These are phyloP conservation scores for Papilio xuthus DNA, from an alignment of 1,140 invertebrate genomes.

Conservation along the genomic window DNA sequence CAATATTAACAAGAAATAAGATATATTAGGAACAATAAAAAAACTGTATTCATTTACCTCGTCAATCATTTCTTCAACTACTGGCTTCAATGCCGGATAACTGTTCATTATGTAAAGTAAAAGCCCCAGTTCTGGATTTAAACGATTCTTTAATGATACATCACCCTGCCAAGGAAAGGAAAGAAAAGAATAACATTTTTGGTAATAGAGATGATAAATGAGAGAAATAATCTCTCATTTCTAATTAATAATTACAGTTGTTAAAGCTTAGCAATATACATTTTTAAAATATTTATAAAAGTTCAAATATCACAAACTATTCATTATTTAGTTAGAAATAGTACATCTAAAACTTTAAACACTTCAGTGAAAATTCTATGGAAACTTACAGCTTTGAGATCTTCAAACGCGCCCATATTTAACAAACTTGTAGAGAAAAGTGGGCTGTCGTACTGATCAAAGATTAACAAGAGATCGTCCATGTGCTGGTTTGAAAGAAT, in stretches of 20 bases:
- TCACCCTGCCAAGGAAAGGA: slow-evolving; percentile 58
- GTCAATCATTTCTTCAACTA: slow-evolving; percentile 63
- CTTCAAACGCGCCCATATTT: slow-evolving; percentile 71
- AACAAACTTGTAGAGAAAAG: slow-evolving; percentile 66
- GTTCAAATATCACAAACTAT: no score
- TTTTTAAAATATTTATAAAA: no score
- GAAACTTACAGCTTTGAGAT: slow-evolving; percentile 66
- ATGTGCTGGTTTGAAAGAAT: slow-evolving; percentile 62
- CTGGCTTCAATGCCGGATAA: slow-evolving; percentile 62
- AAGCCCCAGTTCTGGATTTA: slow-evolving; percentile 74
- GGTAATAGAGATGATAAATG: no score
- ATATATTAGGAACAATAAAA: no score
- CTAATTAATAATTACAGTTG: no score
- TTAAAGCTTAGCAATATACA: no score
- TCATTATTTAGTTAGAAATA: no score
- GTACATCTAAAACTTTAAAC: no score
- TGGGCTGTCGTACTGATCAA: slow-evolving; percentile 75
- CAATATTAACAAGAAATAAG: no score
- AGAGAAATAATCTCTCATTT: neutral
- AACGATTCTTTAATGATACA: slow-evolving; percentile 65
- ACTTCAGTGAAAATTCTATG: slow-evolving; percentile 30
- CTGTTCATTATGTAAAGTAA: slow-evolving; percentile 74
- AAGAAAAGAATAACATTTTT: neutral
- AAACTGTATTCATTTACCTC: slow-evolving; percentile 49
- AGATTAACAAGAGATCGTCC: slow-evolving; percentile 72